Evolutionary conservation across 2,888 invertebrate species (phyloP), one percentile per base, ranked within the genome.

Genomic region (Trichopria drosophilae): DNA sequence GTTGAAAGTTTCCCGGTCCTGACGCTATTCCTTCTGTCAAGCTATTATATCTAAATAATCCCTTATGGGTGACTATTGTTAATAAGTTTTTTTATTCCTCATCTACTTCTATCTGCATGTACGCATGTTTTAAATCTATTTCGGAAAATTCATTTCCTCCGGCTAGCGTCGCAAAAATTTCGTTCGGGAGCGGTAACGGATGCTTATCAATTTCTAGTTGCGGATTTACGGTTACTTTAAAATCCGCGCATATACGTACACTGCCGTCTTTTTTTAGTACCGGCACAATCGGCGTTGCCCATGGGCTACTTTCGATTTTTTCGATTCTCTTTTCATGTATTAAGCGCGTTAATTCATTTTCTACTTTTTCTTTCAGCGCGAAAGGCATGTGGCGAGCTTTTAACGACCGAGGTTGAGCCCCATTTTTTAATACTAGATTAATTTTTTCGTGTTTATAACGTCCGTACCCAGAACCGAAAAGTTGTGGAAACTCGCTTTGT

Each of bases 241-340:
- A 67, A 52, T 65, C 53, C 3, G 61, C 61, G 34, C 62, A 63
- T 31, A 64, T 53, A 26, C 66, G 51, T 3, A 71, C 54, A 5
- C 29, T 23, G 4, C 57, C 59, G 39, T 64, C 48, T 15, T 55
- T 51, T 54, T 70, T 70, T 4, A 57, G 37, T 13, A 71, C 64
- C 3, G 63, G 62, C 1, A 69, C 69, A 19, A 68, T 63, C 2
- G 71, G 69, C 6, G 69, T 68, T n/a, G 64, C 68, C 66, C 69
- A 70, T 26, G 67, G 62, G 20, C 65, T 65, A 15, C 36, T 37
- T n/a, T 67, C 37, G 31, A 61, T 43, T 19, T 48, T 41, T 55
- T 53, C 32, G 52, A 57, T 15, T 50, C 58, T 61, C 43, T 58
- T 46, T 46, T 51, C 19, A 57, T 55, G 24, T 59, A 47, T 43